Base-by-base conservation (phyloP, 2,888 invertebrate genomes). In the Stictocephala bisonia region DNA sequence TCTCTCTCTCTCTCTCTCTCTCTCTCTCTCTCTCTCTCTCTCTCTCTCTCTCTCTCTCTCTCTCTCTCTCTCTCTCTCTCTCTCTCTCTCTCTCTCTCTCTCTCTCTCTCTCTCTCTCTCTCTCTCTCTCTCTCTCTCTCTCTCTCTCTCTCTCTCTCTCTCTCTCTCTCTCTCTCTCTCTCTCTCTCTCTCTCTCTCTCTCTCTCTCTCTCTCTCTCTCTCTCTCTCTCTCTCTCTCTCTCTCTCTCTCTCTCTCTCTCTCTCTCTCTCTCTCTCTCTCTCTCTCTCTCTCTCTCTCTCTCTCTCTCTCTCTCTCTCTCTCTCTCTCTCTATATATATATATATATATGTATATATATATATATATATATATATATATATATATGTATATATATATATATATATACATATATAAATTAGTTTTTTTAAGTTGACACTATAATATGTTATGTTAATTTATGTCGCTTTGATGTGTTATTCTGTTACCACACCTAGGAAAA, bases 1-100 rank as follows among this genome's bases (percentile, higher is more conserved):
- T n/a, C n/a, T n/a, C n/a, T n/a, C n/a, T n/a, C n/a, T 44, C 44
- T 44, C 44, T 44, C 44, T 44, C 44, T 44, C 44, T 44, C 44
- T 44, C 44, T 44, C 44, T 44, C 44, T 44, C 44, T 44, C 44
- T 44, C 44, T 44, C 44, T 44, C 44, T 44, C 44, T 44, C 44
- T 44, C 44, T 44, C 44, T 44, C 44, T 44, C 44, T 44, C 44
- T 44, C 11, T 44, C 44, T 44, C 44, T 44, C 44, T 44, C 44
- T 44, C 44, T 44, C 44, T 44, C 44, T 44, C 44, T 44, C 44
- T 44, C 44, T 44, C 44, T 44, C 44, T 44, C 44, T 44, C 44
- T 44, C 44, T 44, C 44, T 44, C 44, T 44, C 44, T 44, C 44
- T 44, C 44, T 44, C 44, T 44, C 44, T 44, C 44, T 44, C 44